Percentiles rank a stretch among this genome's conserved stretches.
These are phyloP conservation scores for Erannis defoliaria DNA, from an alignment of 2,888 invertebrate genomes.

Conservation along the genomic window DNA sequence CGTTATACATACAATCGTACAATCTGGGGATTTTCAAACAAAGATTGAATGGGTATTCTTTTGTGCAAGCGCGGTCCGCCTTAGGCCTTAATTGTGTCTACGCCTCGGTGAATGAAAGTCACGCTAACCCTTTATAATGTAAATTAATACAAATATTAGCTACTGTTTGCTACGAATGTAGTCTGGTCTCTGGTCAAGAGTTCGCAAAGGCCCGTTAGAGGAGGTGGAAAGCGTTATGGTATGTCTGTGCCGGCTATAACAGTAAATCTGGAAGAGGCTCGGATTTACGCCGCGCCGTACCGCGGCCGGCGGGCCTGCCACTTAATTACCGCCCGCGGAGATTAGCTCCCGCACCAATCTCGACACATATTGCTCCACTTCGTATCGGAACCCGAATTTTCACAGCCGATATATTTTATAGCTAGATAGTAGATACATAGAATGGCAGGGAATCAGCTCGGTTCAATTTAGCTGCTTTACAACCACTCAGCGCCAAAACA, in stretches of 20 bases:
- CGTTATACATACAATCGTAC: too few species aligned
- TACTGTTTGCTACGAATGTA: slow-evolving; percentile 9
- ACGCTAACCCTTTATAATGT: too few species aligned
- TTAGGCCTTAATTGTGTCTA: too few species aligned
- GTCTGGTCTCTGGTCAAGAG: slow-evolving; percentile 12
- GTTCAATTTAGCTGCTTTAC: background rate
- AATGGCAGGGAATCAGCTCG: background rate
- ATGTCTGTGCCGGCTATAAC: slow-evolving; percentile 74
- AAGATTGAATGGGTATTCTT: too few species aligned
- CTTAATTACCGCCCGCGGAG: slow-evolving; percentile 79
- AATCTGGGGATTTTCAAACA: too few species aligned
- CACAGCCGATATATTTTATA: slow-evolving; percentile 21
- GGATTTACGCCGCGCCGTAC: slow-evolving; percentile 69
- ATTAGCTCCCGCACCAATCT: slow-evolving; percentile 66
- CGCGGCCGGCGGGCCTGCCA: slow-evolving; percentile 51
- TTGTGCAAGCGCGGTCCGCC: too few species aligned
- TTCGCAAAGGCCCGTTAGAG: background rate
- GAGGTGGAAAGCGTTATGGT: slow-evolving; percentile 54
- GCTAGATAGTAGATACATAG: slow-evolving; percentile 4
- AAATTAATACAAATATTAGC: slow-evolving; percentile 1
- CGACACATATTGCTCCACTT: slow-evolving; percentile 59
- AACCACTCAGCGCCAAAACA: background rate
- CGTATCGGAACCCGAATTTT: slow-evolving; percentile 32
- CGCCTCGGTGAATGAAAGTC: too few species aligned
- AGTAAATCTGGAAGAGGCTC: slow-evolving; percentile 81